Base-by-base conservation (phyloP, 2,888 invertebrate species). In the Heliconius ismenius region DNA sequence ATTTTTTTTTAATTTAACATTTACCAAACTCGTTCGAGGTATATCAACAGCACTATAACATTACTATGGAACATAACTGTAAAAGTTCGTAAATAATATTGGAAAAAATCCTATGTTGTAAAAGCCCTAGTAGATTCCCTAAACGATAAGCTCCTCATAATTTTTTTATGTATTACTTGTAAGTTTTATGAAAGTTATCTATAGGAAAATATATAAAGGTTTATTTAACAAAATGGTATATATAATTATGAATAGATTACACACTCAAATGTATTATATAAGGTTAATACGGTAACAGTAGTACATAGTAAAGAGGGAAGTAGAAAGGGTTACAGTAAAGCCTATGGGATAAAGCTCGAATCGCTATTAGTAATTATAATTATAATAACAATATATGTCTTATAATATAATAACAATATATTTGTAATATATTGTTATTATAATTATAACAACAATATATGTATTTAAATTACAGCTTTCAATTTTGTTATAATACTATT, bases 311-410 rank as follows among this genome's bases (percentile, higher is more conserved):
- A 75, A 74, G 75, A 77, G 77, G 81, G 79, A 80, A 78, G 78
- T 79, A 78, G 78, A 75, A 75, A 80, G 79, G 76, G 77, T 77
- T 78, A 80, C 73, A 78, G 80, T 82, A 89, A 92, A 92, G 92
- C 92, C 88, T 90, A 92, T 87, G 87, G 88, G 90, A 89, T 90
- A 88, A 93, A 93, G 93, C 93, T 93, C 93, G 90, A 91, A 89
- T 86, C 86, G 88, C 87, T 88, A 88, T 87, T 86, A 86, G 81
- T 84, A 72, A 83, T 82, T 83, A 81, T 83, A 83, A 85, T 85
- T 84, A 86, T 85, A 87, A 83, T 83, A 82, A 81, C 75, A 80
- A 81, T 82, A 76, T 76, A 77, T 67, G 76, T 80, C 54, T 69
- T 49, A 49, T 21, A 49, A 49, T 49, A 49, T 74, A 73, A 72